Conservation (phyloP, 1,140 invertebrate genomes). For the Globodera ellingtonae region DNA sequence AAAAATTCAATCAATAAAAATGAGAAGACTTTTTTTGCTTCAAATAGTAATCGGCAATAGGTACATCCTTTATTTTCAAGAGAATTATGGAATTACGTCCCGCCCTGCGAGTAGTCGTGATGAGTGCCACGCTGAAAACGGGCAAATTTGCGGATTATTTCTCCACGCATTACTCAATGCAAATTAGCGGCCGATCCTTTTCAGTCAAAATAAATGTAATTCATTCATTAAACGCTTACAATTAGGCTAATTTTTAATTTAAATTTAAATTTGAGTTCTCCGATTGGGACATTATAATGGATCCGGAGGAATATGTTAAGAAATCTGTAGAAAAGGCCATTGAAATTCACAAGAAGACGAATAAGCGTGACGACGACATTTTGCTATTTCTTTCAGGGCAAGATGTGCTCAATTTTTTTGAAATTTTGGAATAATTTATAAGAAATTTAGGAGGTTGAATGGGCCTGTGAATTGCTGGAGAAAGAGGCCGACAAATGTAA, state of each 20-base stretch:
- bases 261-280: slow-evolving; percentile 81
- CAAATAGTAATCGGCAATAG: too few species aligned
- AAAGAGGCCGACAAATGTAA: neutral
- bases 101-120: slow-evolving; percentile 91
- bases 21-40: too few species aligned
- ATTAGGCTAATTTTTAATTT: too few species aligned
- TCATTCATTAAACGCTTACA: slow-evolving; percentile 81
- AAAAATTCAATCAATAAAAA: too few species aligned
- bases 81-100: slow-evolving; percentile 71
- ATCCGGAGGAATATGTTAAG: neutral
- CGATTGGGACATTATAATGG: neutral
- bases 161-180: slow-evolving; percentile 92
- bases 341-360: slow-evolving; percentile 83
- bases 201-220: slow-evolving; percentile 95
- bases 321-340: slow-evolving; percentile 89
- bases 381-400: slow-evolving; percentile 77
- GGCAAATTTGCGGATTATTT: slow-evolving; percentile 93
- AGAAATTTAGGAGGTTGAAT: slow-evolving; percentile 75
- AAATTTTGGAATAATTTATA: slow-evolving; percentile 4
- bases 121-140: slow-evolving; percentile 92
- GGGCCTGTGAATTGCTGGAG: slow-evolving; percentile 69
- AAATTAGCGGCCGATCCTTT: slow-evolving; percentile 81
- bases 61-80: slow-evolving; percentile 39
- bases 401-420: slow-evolving; percentile 68
- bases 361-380: slow-evolving; percentile 77